phyloP scores from a whole-genome alignment of 1,140 invertebrate species.

The Meloidogyne exigua region DNA sequence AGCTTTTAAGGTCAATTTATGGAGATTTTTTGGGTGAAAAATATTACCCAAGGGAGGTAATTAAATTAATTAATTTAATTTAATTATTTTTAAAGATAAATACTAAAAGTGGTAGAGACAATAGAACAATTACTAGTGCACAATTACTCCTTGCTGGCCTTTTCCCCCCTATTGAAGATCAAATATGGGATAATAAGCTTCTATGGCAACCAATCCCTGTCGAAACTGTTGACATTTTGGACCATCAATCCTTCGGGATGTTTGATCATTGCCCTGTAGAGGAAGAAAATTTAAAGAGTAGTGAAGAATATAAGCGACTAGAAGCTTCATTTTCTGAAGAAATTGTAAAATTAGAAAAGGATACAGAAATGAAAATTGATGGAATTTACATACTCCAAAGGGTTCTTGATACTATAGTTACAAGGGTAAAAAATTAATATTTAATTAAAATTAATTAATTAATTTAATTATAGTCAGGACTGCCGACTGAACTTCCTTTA shows the following conservation, averaged over 20 bases:
- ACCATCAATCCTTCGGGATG: constrained; percentile 33
- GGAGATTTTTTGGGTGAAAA: constrained; percentile 24
- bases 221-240: constrained; percentile 21
- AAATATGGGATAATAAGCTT: constrained; percentile 34
- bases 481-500: constrained; percentile 7
- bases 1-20: constrained; percentile 22
- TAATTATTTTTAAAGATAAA: constrained; percentile 21
- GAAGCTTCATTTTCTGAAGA: constrained; percentile 4
- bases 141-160: constrained; percentile 31
- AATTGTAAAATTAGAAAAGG: constrained; percentile 21
- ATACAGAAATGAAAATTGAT: constrained; percentile 33
- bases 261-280: constrained; percentile 32
- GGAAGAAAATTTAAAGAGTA: not conserved
- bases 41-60: constrained; percentile 28
- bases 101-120: constrained; percentile 31
- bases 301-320: constrained; percentile 15
- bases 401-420: constrained; percentile 22
- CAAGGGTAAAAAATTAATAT: constrained; percentile 12
- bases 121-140: constrained; percentile 36
- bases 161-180: constrained; percentile 28
- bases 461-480: constrained; percentile 10
- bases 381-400: constrained; percentile 32
- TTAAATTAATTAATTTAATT: not conserved
- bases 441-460: constrained; percentile 6
- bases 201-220: constrained; percentile 36